These are phyloP conservation scores for Axinella damicornis DNA, from an alignment of 37 sponge, comb jelly and placozoan species.

Conservation along the genomic window DNA sequence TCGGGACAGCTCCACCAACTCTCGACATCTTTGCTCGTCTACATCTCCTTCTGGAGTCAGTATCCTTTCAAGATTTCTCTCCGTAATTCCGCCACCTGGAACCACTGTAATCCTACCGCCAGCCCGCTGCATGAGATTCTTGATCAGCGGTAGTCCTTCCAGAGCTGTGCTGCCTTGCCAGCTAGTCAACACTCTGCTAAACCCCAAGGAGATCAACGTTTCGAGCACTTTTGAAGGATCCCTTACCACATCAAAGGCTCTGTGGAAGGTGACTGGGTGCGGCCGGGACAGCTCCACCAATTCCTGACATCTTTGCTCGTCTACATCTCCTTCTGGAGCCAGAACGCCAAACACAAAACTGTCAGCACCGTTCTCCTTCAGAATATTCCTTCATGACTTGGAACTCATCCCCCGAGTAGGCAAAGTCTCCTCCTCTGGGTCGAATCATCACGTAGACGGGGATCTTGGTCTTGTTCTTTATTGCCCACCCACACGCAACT, in stretches of 20 bases:
- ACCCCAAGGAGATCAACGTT: conserved; percentile 53
- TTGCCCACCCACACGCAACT: too few species aligned
- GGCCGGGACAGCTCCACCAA: conserved; percentile 51
- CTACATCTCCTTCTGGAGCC: conserved; percentile 54
- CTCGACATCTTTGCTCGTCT: conserved; percentile 35
- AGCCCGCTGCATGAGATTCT: conserved; percentile 42
- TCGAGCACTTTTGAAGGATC: conserved; percentile 67
- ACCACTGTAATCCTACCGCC: conserved; percentile 38
- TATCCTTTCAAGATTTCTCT: conserved; percentile 65
- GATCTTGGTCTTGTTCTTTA: conserved; percentile 41
- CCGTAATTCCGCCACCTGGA: conserved; percentile 82
- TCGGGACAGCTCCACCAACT: conserved; percentile 35
- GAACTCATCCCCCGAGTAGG: conserved; percentile 69
- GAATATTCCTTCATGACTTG: conserved; percentile 80
- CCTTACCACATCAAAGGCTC: conserved; percentile 83
- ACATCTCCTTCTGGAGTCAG: conserved; percentile 58
- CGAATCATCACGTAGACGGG: conserved; percentile 93
- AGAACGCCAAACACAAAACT: conserved; percentile 92
- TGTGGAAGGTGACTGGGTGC: conserved; percentile 78
- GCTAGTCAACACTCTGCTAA: conserved; percentile 81
- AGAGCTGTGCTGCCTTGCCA: conserved; percentile 59
- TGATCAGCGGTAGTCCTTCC: conserved; percentile 58
- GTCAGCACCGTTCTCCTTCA: conserved; percentile 79
- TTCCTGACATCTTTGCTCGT: conserved; percentile 30
- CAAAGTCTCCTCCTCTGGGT: conserved; percentile 87